phyloP scores from a whole-genome alignment of 2,113 vertebrate species.

The Lasiurus cinereus region DNA sequence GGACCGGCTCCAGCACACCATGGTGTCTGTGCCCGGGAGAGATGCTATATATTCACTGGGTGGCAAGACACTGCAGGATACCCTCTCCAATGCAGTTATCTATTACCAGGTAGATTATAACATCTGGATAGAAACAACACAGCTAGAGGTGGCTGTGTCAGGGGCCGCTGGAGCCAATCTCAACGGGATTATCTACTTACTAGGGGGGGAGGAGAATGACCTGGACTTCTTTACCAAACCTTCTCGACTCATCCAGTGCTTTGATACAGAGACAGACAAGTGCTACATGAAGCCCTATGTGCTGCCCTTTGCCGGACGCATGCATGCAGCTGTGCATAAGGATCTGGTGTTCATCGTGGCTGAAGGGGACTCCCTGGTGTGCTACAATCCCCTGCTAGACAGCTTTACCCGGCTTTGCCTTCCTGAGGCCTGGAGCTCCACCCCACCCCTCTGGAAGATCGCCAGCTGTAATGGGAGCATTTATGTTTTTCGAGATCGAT shows the following conservation, averaged over 20 bases:
- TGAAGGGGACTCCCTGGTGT: slow-evolving; percentile 96
- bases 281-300: slow-evolving; percentile 97
- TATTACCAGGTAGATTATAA: slow-evolving; percentile 98
- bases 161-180: slow-evolving; percentile 97
- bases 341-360: slow-evolving; percentile 98
- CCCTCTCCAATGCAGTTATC: slow-evolving; percentile 96
- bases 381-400: slow-evolving; percentile 97
- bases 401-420: slow-evolving; percentile 98
- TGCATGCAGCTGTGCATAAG: slow-evolving; percentile 98
- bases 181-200: slow-evolving; percentile 96
- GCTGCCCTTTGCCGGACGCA: slow-evolving; percentile 96
- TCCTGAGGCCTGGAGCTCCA: slow-evolving; percentile 97
- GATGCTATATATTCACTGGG: slow-evolving; percentile 97
- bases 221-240: slow-evolving; percentile 99
- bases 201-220: slow-evolving; percentile 98
- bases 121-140: slow-evolving; percentile 97
- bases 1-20: slow-evolving; percentile 97
- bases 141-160: slow-evolving; percentile 96
- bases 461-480: slow-evolving; percentile 99
- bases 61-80: slow-evolving; percentile 97
- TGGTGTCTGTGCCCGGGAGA: slow-evolving; percentile 94
- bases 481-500: slow-evolving; percentile 97
- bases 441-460: slow-evolving; percentile 98
- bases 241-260: slow-evolving; percentile 98
- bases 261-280: slow-evolving; percentile 94